Percentiles rank a stretch among this genome's conserved stretches.
Conservation (phyloP, 2,888 invertebrate species). For the Holacanthella duospinosa region DNA sequence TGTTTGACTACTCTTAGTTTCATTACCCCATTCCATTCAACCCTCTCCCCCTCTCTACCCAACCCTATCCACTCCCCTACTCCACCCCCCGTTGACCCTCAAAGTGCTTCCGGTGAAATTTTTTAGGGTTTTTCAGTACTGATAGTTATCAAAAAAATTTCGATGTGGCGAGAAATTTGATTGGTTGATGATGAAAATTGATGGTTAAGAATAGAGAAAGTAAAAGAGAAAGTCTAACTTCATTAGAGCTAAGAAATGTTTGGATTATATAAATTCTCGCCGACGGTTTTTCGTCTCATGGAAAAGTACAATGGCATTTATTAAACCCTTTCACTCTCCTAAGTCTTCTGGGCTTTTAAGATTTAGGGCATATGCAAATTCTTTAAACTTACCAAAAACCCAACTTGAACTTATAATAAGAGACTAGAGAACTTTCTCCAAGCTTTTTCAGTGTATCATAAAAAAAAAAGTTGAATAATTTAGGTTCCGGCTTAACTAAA, state of each 20-base stretch:
- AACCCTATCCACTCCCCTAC: no score
- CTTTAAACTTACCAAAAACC: not conserved
- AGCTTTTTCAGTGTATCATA: not conserved
- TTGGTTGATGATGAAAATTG: not conserved
- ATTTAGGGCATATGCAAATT: not conserved
- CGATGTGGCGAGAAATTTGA: not conserved
- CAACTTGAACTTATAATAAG: not conserved
- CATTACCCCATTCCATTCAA: no score
- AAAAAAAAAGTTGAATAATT: not conserved
- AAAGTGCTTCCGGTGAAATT: not conserved
- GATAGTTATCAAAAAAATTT: no score
- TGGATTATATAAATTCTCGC: not conserved
- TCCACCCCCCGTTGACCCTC: no score
- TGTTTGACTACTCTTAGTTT: no score
- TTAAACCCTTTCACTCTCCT: not conserved
- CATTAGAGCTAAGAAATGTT: not conserved
- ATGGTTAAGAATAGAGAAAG: not conserved
- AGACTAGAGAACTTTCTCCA: not conserved
- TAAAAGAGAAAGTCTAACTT: not conserved
- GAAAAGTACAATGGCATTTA: not conserved
- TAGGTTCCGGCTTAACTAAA: not conserved
- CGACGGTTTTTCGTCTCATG: no score
- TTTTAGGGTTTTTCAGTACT: not conserved
- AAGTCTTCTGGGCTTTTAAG: not conserved
- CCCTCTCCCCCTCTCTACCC: no score